Base-by-base conservation (phyloP, 2,113 vertebrate genomes). In the Cephalopholis sonnerati region DNA sequence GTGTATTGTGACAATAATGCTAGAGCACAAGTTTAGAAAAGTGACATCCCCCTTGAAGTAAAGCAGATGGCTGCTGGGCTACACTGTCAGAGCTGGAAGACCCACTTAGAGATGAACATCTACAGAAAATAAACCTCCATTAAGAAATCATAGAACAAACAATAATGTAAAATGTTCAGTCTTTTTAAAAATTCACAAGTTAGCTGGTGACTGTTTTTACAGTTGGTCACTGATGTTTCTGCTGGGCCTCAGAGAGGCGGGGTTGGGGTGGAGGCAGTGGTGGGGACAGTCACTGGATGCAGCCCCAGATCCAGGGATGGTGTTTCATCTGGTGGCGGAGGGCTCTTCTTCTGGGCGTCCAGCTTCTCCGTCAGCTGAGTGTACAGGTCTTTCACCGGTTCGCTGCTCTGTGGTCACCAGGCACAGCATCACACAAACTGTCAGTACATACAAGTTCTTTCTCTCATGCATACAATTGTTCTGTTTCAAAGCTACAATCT, bases 321-420 rank as follows among this genome's bases (percentile, higher is more conserved):
- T 0, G 96, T 46, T 80, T 99, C 97, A 0, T 95, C 88, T 1
- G 90, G 85, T 5, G 94, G 93, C 0, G 95, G 94, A 0, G 98
- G 98, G 75, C 97, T 98, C 8, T 96, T 95, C 91, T 98, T 99
- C 66, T 96, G 96, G 10, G 96, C 92, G 83, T 97, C 97, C 74
- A 99, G 92, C 62, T 98, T 99, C 86, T 98, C 97, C 0, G 91
- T 94, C 2, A 99, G 95, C 27, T 97, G 97, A 22, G 80, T 96
- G 87, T 97, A 94, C 1, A 99, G 96, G 61, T 99, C 98, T 93
- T 97, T 99, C 85, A 99, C 94, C 0, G 97, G 96, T 22, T 99
- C 98, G 2, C 97, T 95, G 5, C 96, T 96, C 98, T 99, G 96
- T 17, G 62, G 74, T 25, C 64, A 77, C 11, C 18, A 78, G 12